Conservation (phyloP, 2,797 vertebrate genomes). For the Enoplosus armatus region DNA sequence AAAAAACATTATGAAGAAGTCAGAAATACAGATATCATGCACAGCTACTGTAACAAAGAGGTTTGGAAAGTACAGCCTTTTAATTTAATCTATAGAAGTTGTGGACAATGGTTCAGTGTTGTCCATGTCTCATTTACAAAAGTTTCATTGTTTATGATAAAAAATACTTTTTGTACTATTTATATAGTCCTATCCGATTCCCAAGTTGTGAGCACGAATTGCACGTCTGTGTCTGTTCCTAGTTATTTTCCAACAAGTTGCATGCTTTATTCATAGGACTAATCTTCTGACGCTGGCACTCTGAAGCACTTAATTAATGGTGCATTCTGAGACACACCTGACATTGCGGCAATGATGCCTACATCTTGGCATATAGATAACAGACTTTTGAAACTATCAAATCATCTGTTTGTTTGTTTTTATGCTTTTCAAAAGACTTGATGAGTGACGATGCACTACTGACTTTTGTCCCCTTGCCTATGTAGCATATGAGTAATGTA, state of each 20-base stretch:
- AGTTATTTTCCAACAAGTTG: not conserved
- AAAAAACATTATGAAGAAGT: slow-evolving; percentile 1
- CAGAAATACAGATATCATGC: not conserved
- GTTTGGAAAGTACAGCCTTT: not conserved
- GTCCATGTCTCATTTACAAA: not conserved
- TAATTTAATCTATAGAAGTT: slow-evolving; percentile 6
- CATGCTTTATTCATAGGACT: slow-evolving; percentile 35
- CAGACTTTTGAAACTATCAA: not conserved
- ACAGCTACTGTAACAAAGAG: not conserved
- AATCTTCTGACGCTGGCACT: slow-evolving; percentile 3
- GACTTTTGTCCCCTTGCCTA: not conserved
- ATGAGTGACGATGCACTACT: not conserved
- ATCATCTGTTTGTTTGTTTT: too few species aligned
- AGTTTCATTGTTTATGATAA: slow-evolving; percentile 10
- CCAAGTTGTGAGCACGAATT: not conserved
- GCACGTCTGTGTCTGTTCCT: not conserved
- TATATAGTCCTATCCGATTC: not conserved
- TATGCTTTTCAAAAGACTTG: not conserved
- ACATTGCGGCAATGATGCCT: not conserved
- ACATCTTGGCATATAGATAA: not conserved
- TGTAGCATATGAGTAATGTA: not conserved
- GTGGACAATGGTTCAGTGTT: not conserved
- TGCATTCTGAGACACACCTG: not conserved
- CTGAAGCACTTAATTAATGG: slow-evolving; percentile 15
- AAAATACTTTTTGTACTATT: slow-evolving; percentile 30